A percentile compares a stretch with the other conserved stretches of the same genome.
phyloP scores from a whole-genome alignment of 2,113 vertebrate species.

The Camarhynchus parvulus region DNA sequence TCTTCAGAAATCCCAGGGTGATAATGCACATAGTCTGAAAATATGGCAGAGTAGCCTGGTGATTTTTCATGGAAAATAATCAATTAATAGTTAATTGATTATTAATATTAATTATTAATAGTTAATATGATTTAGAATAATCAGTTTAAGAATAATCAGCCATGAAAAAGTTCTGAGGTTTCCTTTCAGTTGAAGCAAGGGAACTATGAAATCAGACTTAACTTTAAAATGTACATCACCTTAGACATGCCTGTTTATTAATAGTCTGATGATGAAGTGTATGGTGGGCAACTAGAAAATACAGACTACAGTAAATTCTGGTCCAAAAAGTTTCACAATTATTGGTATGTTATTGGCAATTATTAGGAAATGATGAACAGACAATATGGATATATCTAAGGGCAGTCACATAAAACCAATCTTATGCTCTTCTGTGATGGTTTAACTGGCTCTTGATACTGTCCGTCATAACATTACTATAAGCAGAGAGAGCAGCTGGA shows the following conservation, averaged over 20 bases:
- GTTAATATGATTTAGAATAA: neutral
- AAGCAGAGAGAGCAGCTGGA: neutral
- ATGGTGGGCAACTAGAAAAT: neutral
- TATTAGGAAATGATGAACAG: neutral
- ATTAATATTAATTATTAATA: neutral
- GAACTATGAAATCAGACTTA: neutral
- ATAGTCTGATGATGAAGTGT: neutral
- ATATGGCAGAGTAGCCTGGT: neutral
- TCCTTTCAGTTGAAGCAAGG: neutral
- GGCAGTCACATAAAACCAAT: neutral
- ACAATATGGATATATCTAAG: neutral
- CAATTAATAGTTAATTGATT: neutral
- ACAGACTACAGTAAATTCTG: neutral
- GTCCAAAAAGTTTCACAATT: neutral
- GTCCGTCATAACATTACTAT: neutral
- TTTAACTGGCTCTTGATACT: neutral
- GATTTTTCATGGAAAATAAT: neutral
- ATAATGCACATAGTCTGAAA: neutral
- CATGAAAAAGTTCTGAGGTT: neutral
- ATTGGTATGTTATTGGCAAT: neutral
- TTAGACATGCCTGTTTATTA: neutral
- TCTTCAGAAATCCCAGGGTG: neutral
- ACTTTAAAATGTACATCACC: neutral
- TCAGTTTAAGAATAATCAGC: neutral
- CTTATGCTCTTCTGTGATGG: neutral